These are phyloP conservation scores for Belgica antarctica DNA, from an alignment of 2,888 invertebrate species.

Conservation along the genomic window DNA sequence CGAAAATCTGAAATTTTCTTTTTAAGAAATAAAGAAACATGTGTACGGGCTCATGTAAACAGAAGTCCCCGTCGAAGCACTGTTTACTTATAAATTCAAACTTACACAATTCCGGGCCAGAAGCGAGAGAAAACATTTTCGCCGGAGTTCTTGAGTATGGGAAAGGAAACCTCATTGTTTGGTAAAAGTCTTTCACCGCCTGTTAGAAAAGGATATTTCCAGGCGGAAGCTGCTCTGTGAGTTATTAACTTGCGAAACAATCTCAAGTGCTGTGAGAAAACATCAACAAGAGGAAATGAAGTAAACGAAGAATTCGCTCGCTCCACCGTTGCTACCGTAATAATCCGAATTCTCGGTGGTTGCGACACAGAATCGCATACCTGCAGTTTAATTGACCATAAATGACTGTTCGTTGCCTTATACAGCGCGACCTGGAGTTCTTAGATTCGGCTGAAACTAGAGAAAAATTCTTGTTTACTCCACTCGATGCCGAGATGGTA, in stretches of 20 bases:
- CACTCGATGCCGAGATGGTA: background rate
- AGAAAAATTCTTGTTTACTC: background rate
- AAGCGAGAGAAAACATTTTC: constrained; percentile 9
- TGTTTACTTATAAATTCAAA: constrained; percentile 35
- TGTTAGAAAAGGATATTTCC: background rate
- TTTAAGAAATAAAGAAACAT: constrained; percentile 26
- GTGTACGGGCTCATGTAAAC: constrained; percentile 33
- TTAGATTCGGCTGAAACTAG: background rate
- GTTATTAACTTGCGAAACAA: background rate
- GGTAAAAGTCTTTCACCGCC: constrained; percentile 7
- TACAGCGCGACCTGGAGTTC: background rate
- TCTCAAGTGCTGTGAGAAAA: constrained; percentile 31
- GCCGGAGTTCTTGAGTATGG: background rate
- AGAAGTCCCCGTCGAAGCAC: constrained; percentile 7
- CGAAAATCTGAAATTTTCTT: background rate
- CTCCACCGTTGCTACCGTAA: background rate
- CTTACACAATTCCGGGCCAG: constrained; percentile 33
- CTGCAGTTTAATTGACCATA: constrained; percentile 41
- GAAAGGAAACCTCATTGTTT: constrained; percentile 13
- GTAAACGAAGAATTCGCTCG: too few relatives aligned
- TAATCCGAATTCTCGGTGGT: background rate
- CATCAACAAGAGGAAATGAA: background rate
- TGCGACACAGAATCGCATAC: constrained; percentile 11
- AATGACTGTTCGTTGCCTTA: constrained; percentile 28
- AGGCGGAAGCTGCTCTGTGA: background rate